phyloP scores from a whole-genome alignment of 1,140 invertebrate genomes.

The Matsumurasca onukii region DNA sequence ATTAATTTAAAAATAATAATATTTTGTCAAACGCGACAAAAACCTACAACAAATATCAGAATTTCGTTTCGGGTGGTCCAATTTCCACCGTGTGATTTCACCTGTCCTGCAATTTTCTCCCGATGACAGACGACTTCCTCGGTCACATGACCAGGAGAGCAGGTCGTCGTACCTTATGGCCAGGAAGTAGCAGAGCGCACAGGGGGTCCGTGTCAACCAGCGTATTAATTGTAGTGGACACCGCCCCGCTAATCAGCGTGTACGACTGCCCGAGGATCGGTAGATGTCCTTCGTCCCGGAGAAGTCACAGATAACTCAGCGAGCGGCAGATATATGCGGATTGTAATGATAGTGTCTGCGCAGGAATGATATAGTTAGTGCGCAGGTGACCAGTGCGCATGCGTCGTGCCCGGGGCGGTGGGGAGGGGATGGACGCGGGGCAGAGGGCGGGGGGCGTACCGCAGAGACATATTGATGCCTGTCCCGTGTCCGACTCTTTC shows the following conservation, averaged over 20 bases:
- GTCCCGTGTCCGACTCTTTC: background rate
- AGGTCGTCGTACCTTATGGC: background rate
- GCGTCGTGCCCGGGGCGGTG: too few relatives aligned
- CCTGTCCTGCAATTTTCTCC: too few relatives aligned
- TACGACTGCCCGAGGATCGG: background rate
- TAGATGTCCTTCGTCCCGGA: background rate
- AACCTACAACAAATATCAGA: too few relatives aligned
- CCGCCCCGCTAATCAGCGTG: slow-evolving; percentile 8
- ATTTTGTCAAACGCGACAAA: too few relatives aligned
- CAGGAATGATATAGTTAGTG: slow-evolving; percentile 24
- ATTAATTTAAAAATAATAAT: too few relatives aligned
- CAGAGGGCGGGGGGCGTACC: too few relatives aligned
- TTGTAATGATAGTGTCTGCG: slow-evolving; percentile 7
- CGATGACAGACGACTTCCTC: background rate
- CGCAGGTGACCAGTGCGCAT: too few relatives aligned
- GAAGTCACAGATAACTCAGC: slow-evolving; percentile 7
- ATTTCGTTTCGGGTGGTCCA: too few relatives aligned
- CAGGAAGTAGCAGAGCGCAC: background rate
- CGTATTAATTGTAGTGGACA: slow-evolving; percentile 18
- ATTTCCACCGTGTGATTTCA: too few relatives aligned
- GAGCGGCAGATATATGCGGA: slow-evolving; percentile 14
- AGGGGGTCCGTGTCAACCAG: too few relatives aligned
- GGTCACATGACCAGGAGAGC: background rate
- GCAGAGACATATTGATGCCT: slow-evolving; percentile 25
- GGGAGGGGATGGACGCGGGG: background rate